phyloP scores from a whole-genome alignment of 2,797 vertebrate genomes.

The Poeciliopsis gracilis region DNA sequence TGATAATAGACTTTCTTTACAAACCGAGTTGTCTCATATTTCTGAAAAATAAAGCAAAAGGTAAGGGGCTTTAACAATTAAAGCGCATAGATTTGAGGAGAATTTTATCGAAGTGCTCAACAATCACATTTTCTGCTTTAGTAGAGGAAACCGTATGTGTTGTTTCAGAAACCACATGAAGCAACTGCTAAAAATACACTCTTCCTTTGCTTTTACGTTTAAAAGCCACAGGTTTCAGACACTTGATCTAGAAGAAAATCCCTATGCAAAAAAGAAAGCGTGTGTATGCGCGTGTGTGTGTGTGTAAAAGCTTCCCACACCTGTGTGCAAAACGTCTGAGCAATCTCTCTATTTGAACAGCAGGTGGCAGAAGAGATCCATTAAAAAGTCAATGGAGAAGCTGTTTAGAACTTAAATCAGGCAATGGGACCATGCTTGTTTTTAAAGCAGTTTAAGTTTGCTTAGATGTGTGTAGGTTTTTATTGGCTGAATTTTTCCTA shows the following conservation, averaged over 20 bases:
- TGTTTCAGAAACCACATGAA: not conserved
- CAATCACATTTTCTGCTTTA: not conserved
- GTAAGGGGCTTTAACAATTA: not conserved
- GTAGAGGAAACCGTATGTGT: not conserved
- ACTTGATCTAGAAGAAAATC: not conserved
- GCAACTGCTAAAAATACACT: not conserved
- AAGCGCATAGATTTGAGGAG: not conserved
- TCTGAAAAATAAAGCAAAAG: not conserved
- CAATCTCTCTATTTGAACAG: slow-evolving; percentile 56
- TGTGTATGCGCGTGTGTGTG: no score
- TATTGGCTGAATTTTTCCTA: not conserved
- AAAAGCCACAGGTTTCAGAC: not conserved
- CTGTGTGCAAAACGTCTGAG: not conserved
- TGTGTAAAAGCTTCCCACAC: not conserved
- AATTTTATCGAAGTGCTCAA: not conserved
- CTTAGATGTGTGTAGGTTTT: not conserved
- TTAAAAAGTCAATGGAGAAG: slow-evolving; percentile 16
- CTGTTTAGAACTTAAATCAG: not conserved
- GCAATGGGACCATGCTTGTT: not conserved
- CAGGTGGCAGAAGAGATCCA: slow-evolving; percentile 83
- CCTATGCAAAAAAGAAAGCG: not conserved
- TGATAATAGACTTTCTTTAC: not conserved
- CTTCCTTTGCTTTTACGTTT: not conserved
- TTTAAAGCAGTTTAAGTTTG: not conserved
- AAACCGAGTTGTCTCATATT: not conserved